These are phyloP conservation scores for Porites lutea DNA, from an alignment of 64 coral and sea anemone genomes.

Conservation along the genomic window DNA sequence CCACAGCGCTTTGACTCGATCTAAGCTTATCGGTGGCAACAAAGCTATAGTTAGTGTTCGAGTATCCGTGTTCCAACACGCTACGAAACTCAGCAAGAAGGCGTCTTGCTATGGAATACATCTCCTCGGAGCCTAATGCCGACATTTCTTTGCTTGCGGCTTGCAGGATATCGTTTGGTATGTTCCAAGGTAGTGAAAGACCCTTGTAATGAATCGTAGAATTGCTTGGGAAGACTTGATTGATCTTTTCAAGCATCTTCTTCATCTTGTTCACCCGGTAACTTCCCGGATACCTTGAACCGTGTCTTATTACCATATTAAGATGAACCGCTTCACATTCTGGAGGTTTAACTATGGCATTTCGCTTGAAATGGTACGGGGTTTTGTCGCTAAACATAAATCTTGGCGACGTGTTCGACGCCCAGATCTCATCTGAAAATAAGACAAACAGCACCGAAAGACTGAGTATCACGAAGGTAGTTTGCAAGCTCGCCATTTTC, in stretches of 20 bases:
- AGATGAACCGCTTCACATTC: conserved; percentile 59
- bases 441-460: background rate
- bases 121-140: conserved; percentile 58
- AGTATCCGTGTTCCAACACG: conserved; percentile 58
- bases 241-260: conserved; percentile 49
- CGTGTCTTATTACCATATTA: conserved; percentile 76
- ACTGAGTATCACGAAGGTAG: background rate
- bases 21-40: conserved; percentile 84
- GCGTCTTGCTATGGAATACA: conserved; percentile 79
- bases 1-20: conserved; percentile 80
- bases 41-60: conserved; percentile 81
- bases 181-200: conserved; percentile 68
- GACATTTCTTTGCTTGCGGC: conserved; percentile 85
- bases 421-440: background rate
- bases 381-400: conserved; percentile 60
- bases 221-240: conserved; percentile 30
- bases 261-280: conserved; percentile 1
- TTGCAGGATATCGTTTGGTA: conserved; percentile 51
- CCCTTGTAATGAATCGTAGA: conserved; percentile 55
- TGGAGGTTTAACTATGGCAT: conserved; percentile 7
- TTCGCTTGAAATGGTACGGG: conserved; percentile 35
- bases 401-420: background rate
- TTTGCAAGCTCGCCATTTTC: background rate
- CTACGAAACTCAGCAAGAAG: conserved; percentile 47
- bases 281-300: conserved; percentile 65